Evolutionary conservation across 2,888 invertebrate species (phyloP).

Genomic region (Exephanes ischioxanthus): DNA sequence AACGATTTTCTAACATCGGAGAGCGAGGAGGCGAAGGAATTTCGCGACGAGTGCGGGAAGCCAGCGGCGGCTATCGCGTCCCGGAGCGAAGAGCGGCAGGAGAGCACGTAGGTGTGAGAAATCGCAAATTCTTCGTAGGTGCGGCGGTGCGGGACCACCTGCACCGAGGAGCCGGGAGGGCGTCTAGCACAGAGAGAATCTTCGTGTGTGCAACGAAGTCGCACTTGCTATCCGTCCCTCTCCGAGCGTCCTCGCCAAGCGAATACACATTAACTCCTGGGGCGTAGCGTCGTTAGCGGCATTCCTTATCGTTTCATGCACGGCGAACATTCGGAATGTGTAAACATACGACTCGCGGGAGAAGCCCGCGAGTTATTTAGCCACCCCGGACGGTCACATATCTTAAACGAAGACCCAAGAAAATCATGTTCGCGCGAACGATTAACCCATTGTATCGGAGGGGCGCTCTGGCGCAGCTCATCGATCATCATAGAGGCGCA

Average conservation of each 20-base stretch:
- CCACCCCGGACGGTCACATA: constrained; percentile 38
- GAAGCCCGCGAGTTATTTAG: constrained; percentile 56
- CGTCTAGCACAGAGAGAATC: constrained; percentile 61
- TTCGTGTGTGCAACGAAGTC: constrained; percentile 63
- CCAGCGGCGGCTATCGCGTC: constrained; percentile 53
- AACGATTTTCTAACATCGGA: constrained; percentile 64
- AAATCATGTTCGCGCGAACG: constrained; percentile 51
- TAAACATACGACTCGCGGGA: constrained; percentile 71
- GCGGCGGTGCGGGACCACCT: constrained; percentile 73
- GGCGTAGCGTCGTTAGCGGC: constrained; percentile 80
- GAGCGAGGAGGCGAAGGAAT: constrained; percentile 61
- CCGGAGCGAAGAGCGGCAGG: constrained; percentile 32
- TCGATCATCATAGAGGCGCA: not conserved
- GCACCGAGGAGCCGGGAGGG: constrained; percentile 70
- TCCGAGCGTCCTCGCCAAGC: constrained; percentile 66
- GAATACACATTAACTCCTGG: constrained; percentile 75
- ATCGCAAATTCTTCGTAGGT: constrained; percentile 82
- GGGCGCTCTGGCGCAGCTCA: not conserved
- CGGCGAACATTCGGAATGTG: constrained; percentile 78
- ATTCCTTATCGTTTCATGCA: constrained; percentile 81
- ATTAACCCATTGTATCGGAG: constrained; percentile 44
- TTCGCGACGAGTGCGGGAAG: constrained; percentile 60
- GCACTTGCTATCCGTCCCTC: constrained; percentile 58
- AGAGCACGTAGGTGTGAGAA: constrained; percentile 73
- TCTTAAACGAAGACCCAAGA: constrained; percentile 46